These are phyloP conservation scores for Littorina saxatilis DNA, from an alignment of 1,140 invertebrate genomes.

Conservation along the genomic window DNA sequence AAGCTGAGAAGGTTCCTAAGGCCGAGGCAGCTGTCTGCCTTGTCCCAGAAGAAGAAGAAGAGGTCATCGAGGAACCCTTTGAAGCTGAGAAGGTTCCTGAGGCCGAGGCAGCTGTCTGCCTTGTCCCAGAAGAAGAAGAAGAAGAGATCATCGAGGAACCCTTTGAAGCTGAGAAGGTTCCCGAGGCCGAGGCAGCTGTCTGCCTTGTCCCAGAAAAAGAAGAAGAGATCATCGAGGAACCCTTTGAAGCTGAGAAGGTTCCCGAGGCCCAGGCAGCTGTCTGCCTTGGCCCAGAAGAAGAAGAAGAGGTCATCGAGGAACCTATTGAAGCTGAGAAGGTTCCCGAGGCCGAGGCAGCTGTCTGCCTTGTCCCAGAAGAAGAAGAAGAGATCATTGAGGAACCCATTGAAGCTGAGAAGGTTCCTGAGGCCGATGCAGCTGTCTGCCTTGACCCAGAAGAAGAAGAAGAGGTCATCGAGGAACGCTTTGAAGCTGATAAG, in stretches of 20 bases:
- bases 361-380: not conserved
- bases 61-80: no score
- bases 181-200: not conserved
- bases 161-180: constrained; percentile 51
- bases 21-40: no score
- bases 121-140: no score
- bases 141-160: no score
- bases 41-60: no score
- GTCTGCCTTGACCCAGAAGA: not conserved
- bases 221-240: no score
- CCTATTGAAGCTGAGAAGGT: not conserved
- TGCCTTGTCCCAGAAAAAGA: not conserved
- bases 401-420: constrained; percentile 56
- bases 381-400: constrained; percentile 42
- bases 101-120: no score
- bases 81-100: no score
- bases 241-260: no score
- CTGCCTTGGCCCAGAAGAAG: constrained; percentile 4
- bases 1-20: no score
- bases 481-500: not conserved
- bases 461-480: not conserved
- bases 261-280: not conserved
- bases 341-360: constrained; percentile 5
- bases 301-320: constrained; percentile 18
- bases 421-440: not conserved